phyloP scores from a whole-genome alignment of 2,797 vertebrate genomes.

The Neosilurus hyrtlii region DNA sequence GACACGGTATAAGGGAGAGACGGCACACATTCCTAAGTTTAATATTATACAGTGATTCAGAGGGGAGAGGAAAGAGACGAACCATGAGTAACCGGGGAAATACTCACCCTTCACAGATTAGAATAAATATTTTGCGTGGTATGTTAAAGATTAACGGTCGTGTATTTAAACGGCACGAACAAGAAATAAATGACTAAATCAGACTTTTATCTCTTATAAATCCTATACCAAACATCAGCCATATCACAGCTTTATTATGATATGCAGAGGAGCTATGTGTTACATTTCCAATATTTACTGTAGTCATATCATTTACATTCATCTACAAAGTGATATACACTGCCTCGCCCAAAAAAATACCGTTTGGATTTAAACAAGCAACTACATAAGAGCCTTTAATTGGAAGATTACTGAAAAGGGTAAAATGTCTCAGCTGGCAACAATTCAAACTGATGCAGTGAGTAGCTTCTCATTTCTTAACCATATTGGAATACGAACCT shows the following conservation, averaged over 20 bases:
- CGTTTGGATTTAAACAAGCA: no score
- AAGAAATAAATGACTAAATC: conserved; percentile 5
- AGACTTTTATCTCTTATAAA: conserved; percentile 5
- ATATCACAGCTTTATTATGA: neutral
- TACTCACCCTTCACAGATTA: neutral
- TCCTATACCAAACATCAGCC: conserved; percentile 6
- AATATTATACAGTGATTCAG: conserved; percentile 72
- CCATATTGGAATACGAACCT: no score
- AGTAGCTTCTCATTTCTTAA: no score
- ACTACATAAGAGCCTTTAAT: no score
- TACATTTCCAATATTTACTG: neutral
- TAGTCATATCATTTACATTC: neutral
- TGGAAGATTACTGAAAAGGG: no score
- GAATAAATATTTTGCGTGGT: conserved; percentile 5
- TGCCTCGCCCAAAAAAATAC: no score
- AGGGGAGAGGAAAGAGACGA: conserved; percentile 37
- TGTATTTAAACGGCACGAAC: conserved; percentile 16
- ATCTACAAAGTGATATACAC: neutral
- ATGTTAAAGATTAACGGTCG: conserved; percentile 23
- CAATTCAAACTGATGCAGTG: no score
- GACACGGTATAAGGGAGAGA: conserved; percentile 68
- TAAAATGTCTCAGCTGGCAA: no score
- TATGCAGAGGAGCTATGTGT: neutral
- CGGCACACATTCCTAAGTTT: conserved; percentile 66
- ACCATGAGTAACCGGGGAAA: conserved; percentile 1